These are phyloP conservation scores for Oryzias javanicus DNA, from an alignment of 2,113 vertebrate species.

Conservation along the genomic window DNA sequence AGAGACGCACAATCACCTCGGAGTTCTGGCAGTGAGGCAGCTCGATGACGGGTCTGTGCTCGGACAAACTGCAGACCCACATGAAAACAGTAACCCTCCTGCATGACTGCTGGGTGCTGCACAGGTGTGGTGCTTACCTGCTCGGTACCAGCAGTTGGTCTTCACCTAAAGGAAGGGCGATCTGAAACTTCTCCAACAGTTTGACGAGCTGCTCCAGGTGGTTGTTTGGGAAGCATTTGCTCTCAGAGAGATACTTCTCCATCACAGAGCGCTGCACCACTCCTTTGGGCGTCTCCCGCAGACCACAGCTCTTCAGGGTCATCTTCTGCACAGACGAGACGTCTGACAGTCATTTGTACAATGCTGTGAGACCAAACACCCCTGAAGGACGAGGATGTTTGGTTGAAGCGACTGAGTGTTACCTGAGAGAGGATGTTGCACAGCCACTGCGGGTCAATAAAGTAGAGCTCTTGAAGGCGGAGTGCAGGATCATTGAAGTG, in stretches of 20 bases:
- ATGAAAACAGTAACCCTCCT: neutral
- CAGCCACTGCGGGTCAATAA: slow-evolving; percentile 94
- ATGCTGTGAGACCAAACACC: neutral
- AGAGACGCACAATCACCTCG: slow-evolving; percentile 89
- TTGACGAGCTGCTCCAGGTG: slow-evolving; percentile 89
- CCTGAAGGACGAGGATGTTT: neutral
- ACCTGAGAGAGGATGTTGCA: slow-evolving; percentile 97
- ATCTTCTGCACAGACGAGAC: slow-evolving; percentile 44
- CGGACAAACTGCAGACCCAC: slow-evolving; percentile 80
- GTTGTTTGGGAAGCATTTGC: slow-evolving; percentile 84
- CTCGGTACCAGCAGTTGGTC: slow-evolving; percentile 90
- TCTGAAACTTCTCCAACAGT: slow-evolving; percentile 94
- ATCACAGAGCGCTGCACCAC: slow-evolving; percentile 85
- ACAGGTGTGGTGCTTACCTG: slow-evolving; percentile 75
- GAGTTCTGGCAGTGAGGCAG: slow-evolving; percentile 95
- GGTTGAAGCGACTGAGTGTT: neutral
- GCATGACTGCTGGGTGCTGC: neutral
- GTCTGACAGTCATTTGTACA: neutral
- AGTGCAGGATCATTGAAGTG: slow-evolving; percentile 96
- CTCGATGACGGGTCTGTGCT: slow-evolving; percentile 89
- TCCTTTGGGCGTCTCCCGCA: slow-evolving; percentile 82
- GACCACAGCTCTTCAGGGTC: slow-evolving; percentile 77
- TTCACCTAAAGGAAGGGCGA: slow-evolving; percentile 88
- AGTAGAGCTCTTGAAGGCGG: slow-evolving; percentile 90
- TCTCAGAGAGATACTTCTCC: slow-evolving; percentile 85